Conservation (phyloP, 2,888 invertebrate species). For the Latrodectus elegans region DNA sequence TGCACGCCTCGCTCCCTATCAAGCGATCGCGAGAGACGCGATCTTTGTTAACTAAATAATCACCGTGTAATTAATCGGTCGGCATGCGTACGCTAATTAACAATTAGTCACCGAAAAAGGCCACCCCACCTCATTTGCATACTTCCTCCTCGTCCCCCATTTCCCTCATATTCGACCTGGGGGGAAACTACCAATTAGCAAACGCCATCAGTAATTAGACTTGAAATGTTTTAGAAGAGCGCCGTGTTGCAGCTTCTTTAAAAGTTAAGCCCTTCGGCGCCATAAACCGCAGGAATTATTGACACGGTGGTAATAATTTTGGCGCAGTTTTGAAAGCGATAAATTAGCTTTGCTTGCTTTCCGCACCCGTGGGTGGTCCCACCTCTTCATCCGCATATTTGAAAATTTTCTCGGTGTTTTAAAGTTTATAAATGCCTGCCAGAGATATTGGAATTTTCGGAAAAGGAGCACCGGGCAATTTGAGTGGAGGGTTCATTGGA, state of each 20-base stretch:
- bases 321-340: constrained; percentile 68
- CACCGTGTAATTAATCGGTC: constrained; percentile 70
- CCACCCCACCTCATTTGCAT: constrained; percentile 64
- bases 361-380: neutral
- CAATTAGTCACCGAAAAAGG: constrained; percentile 69
- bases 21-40: constrained; percentile 28
- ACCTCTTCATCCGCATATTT: neutral
- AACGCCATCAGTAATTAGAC: constrained; percentile 66
- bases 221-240: constrained; percentile 20
- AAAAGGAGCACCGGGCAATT: constrained; percentile 11
- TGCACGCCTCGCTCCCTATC: constrained; percentile 29
- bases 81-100: constrained; percentile 68
- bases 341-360: constrained; percentile 57
- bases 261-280: constrained; percentile 57
- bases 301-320: constrained; percentile 63
- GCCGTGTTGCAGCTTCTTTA: constrained; percentile 45
- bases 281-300: constrained; percentile 62
- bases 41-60: constrained; percentile 70
- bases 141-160: constrained; percentile 26
- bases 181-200: constrained; percentile 64
- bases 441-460: constrained; percentile 65
- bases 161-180: neutral
- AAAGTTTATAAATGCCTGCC: constrained; percentile 68
- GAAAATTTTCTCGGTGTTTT: constrained; percentile 43
- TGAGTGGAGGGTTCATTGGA: constrained; percentile 53